Evolutionary conservation across 2,888 invertebrate species (phyloP).

Genomic region (Cryptops parisi): DNA sequence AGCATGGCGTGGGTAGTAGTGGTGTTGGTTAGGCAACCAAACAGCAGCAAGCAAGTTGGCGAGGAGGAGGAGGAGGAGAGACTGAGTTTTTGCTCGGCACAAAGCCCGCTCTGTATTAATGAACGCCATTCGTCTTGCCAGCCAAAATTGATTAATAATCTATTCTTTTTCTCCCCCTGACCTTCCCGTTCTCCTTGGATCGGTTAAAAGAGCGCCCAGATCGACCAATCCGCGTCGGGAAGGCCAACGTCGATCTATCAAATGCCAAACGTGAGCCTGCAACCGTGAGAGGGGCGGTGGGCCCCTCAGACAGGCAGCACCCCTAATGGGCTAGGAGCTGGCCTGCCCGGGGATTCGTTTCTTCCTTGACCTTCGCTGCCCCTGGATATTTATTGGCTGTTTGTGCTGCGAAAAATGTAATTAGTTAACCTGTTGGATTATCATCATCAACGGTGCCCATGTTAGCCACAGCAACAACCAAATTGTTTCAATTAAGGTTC

Average conservation of each 20-base stretch:
- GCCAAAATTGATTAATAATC: conserved; percentile 15
- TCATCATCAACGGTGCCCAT: conserved; percentile 3
- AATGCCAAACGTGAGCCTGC: conserved; percentile 8
- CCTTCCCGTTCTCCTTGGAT: conserved; percentile 13
- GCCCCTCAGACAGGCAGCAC: conserved; percentile 2
- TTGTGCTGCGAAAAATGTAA: conserved; percentile 12
- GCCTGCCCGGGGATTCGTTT: conserved; percentile 9
- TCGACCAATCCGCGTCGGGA: conserved; percentile 13
- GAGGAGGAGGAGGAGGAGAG: too few relatives aligned
- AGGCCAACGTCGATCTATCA: conserved; percentile 13
- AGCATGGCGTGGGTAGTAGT: too few relatives aligned
- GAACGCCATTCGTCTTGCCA: conserved; percentile 15
- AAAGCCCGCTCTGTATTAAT: conserved; percentile 13
- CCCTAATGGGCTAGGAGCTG: conserved; percentile 12
- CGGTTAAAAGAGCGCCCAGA: conserved; percentile 12
- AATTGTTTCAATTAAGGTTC: neutral
- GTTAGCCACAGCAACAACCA: neutral
- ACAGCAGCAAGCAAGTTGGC: too few relatives aligned
- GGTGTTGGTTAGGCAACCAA: too few relatives aligned
- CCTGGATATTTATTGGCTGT: conserved; percentile 13
- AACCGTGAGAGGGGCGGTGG: conserved; percentile 12
- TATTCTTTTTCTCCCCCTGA: conserved; percentile 14
- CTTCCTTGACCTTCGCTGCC: conserved; percentile 4
- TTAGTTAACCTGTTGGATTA: conserved; percentile 12
- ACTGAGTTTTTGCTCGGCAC: too few relatives aligned